Evolutionary conservation across 2,113 vertebrate genomes (phyloP), one percentile per base, ranked within the genome.

Genomic region (Nipponia nippon): DNA sequence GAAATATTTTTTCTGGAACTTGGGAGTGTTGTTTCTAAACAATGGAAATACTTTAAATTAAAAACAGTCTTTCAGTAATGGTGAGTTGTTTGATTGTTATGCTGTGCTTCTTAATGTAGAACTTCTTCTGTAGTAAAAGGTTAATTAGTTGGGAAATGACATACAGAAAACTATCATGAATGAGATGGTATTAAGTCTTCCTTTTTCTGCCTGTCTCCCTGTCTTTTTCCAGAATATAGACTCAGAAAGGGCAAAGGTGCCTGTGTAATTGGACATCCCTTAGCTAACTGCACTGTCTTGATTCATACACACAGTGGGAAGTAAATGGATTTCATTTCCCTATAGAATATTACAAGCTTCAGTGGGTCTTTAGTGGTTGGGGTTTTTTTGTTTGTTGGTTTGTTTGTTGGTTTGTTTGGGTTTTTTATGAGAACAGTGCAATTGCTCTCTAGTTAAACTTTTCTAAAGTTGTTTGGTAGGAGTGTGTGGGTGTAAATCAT

Each of bases 71-170:
- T 96, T 78, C 77, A 89, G 42, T 71, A 93, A 76, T 63, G 47
- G 38, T 79, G 69, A 96, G 34, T 94, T 92, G 71, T 85, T 94
- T 94, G 83, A 96, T 90, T 86, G 83, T 95, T 97, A 89, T 78
- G 52, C 70, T 44, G 7, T 94, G 73, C 69, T 83, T 49, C 79
- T 80, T 94, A 95, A 83, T 63, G 59, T 47, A 85, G 89, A 95
- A 94, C 46, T 94, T 95, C 62, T 94, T 95, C 89, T 95, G 42
- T 71, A 96, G 70, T 87, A 91, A 90, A 95, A 97, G 95, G 96
- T 98, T 96, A 97, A 98, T 98, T 97, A 97, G 80, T 36, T 97
- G 81, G 91, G 77, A 96, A 97, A 97, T 83, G 73, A 94, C 96
- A 88, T 87, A 84, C 80, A 88, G 91, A 97, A 96, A 91, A 86